phyloP scores from a whole-genome alignment of 2,888 invertebrate genomes.

The Drosophila rubida region DNA sequence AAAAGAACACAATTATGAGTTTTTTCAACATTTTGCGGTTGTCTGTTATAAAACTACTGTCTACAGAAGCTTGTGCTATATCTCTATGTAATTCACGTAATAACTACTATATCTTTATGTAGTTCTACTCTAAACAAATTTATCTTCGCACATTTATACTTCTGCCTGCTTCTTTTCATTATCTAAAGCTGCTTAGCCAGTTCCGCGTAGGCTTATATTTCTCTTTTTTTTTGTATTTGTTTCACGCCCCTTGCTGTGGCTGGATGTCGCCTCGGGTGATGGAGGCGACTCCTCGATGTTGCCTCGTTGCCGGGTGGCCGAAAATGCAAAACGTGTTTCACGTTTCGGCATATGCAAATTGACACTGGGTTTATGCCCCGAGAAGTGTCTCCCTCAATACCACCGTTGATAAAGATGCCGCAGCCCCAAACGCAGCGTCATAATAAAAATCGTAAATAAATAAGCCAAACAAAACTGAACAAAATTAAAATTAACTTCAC shows the following conservation, averaged over 20 bases:
- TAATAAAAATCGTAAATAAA: slow-evolving; percentile 70
- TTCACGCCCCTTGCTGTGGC: slow-evolving; percentile 10
- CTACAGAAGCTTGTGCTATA: slow-evolving; percentile 32
- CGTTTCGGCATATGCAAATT: slow-evolving; percentile 58
- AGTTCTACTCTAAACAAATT: slow-evolving; percentile 1
- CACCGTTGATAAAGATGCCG: slow-evolving; percentile 43
- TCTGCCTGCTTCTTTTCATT: slow-evolving; percentile 18
- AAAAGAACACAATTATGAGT: slow-evolving; percentile 15
- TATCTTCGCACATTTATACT: slow-evolving; percentile 23
- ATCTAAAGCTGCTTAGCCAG: slow-evolving; percentile 38
- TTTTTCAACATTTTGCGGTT: slow-evolving; percentile 32
- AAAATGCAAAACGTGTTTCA: slow-evolving; percentile 57
- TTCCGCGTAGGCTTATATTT: slow-evolving; percentile 11
- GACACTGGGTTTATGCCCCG: slow-evolving; percentile 23
- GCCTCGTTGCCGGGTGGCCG: slow-evolving; percentile 41
- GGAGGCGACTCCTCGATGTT: slow-evolving; percentile 17
- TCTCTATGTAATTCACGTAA: slow-evolving; percentile 3
- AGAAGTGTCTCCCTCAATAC: slow-evolving; percentile 23
- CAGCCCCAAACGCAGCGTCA: slow-evolving; percentile 35
- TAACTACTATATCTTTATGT: slow-evolving; percentile 6
- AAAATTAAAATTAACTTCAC: slow-evolving; percentile 50
- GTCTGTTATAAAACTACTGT: slow-evolving; percentile 22
- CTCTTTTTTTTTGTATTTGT: neutral
- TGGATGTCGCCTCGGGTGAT: slow-evolving; percentile 11
- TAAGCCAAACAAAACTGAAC: slow-evolving; percentile 47